Percentiles rank a stretch among this genome's conserved stretches.
These are phyloP conservation scores for Dolichallabes microphthalmus DNA, from an alignment of 2,113 vertebrate genomes.

Conservation along the genomic window DNA sequence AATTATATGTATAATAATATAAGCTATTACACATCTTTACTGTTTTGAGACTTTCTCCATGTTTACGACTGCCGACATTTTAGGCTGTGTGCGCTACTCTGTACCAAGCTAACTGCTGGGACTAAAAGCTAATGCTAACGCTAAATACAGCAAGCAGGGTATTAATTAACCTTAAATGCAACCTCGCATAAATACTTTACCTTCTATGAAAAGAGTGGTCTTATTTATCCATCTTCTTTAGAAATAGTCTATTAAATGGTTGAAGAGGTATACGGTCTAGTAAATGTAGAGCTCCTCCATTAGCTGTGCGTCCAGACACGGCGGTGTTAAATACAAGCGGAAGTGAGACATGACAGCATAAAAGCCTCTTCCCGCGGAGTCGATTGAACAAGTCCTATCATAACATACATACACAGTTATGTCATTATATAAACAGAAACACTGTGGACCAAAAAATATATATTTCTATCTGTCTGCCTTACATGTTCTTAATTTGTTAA, in stretches of 20 bases:
- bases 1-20: neutral
- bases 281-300: neutral
- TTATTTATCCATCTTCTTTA: slow-evolving; percentile 39
- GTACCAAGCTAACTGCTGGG: neutral
- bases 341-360: slow-evolving; percentile 20
- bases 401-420: neutral
- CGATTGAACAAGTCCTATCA: neutral
- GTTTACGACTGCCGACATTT: neutral
- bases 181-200: neutral
- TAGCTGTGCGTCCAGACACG: neutral
- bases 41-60: no score
- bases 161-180: neutral
- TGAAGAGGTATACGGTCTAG: neutral
- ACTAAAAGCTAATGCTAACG: neutral
- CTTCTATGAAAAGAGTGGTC: slow-evolving; percentile 10
- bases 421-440: neutral
- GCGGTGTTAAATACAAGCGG: neutral
- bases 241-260: neutral
- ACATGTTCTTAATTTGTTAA: neutral
- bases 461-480: no score
- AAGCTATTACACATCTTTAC: neutral
- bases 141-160: neutral
- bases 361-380: neutral
- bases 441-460: neutral
- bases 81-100: neutral